Evolutionary conservation across 2,797 vertebrate genomes (phyloP).

Genomic region (Euphonia xanthogaster): DNA sequence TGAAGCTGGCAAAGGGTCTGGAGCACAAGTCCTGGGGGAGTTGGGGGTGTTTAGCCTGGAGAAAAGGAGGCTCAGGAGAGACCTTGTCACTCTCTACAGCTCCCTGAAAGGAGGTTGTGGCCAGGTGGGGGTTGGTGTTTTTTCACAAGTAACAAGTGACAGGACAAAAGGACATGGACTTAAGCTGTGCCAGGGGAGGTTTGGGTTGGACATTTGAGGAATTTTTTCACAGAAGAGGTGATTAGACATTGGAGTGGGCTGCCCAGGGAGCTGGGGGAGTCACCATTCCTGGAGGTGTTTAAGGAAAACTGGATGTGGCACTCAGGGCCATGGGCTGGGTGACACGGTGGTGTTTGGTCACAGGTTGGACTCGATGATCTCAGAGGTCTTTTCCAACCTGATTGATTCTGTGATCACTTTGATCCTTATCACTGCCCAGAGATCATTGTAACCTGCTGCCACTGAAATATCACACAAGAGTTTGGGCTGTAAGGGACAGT

Average conservation of each 20-base stretch:
- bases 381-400: neutral
- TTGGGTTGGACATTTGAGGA: neutral
- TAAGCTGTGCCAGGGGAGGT: neutral
- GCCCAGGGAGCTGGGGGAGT: neutral
- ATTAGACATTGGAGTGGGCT: fast-evolving
- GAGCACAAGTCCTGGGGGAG: neutral
- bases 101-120: neutral
- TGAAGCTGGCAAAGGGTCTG: neutral
- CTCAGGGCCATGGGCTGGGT: neutral
- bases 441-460: neutral
- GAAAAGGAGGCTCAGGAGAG: neutral
- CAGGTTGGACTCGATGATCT: fast-evolving
- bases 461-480: neutral
- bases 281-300: neutral
- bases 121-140: neutral
- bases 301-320: fast-evolving
- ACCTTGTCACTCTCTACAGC: neutral
- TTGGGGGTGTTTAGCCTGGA: neutral
- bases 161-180: neutral
- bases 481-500: neutral
- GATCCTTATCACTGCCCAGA: neutral
- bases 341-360: fast-evolving
- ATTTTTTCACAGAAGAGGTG: neutral
- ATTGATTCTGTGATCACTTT: neutral
- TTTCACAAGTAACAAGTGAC: neutral